These are phyloP conservation scores for Drosophila gaucha DNA, from an alignment of 2,888 invertebrate genomes.

Conservation along the genomic window DNA sequence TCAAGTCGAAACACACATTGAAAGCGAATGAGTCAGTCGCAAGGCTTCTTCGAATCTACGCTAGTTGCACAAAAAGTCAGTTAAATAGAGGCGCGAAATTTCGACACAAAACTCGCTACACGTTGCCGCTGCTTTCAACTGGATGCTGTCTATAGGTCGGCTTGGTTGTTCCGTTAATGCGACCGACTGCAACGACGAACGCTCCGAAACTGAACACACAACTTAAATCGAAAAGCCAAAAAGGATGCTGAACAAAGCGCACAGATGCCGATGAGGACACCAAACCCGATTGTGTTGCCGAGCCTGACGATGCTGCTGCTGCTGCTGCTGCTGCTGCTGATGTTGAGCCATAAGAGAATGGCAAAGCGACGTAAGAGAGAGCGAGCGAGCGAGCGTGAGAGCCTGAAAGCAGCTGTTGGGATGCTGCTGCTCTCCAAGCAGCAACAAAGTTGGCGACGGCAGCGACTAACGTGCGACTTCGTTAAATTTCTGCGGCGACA, in stretches of 20 bases:
- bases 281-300: conserved; percentile 21
- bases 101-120: conserved; percentile 42
- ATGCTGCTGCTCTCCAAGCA: conserved; percentile 31
- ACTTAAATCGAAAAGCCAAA: conserved; percentile 8
- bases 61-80: conserved; percentile 47
- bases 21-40: conserved; percentile 22
- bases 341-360: conserved; percentile 39
- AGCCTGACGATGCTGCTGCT: conserved; percentile 16
- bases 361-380: conserved; percentile 8
- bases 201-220: conserved; percentile 69
- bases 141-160: conserved; percentile 7
- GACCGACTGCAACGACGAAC: conserved; percentile 74
- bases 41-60: conserved; percentile 20
- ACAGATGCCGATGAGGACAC: conserved; percentile 23
- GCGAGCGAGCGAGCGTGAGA: conserved; percentile 24
- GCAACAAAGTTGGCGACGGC: conserved; percentile 36
- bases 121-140: conserved; percentile 26
- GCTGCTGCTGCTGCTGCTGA: background rate
- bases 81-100: conserved; percentile 47
- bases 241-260: conserved; percentile 63
- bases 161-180: conserved; percentile 33
- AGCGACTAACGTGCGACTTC: conserved; percentile 76
- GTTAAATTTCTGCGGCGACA: conserved; percentile 81
- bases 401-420: conserved; percentile 27
- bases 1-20: conserved; percentile 1